Percentiles rank a stretch among this genome's conserved stretches.
These are phyloP conservation scores for Tinamus guttatus DNA, from an alignment of 2,113 vertebrate species.

Conservation along the genomic window DNA sequence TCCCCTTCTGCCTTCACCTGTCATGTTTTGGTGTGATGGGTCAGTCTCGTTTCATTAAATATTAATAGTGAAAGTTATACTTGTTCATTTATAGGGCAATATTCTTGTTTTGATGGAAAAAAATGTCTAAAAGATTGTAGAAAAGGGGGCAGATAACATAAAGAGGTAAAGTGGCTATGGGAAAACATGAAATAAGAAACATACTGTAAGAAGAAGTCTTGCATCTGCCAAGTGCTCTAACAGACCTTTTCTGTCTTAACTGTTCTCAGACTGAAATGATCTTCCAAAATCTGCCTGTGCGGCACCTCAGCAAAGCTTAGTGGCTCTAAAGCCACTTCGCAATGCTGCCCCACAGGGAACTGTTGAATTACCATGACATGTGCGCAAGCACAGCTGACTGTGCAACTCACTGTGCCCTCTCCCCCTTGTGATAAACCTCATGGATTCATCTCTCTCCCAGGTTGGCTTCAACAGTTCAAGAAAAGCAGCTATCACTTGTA, in stretches of 20 bases:
- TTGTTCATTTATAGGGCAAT: background rate
- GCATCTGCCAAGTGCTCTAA: background rate
- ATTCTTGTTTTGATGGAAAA: constrained; percentile 4
- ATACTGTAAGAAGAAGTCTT: background rate
- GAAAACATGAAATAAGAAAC: background rate
- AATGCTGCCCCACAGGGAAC: background rate
- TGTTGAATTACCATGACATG: rapidly evolving
- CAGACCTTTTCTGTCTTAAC: background rate
- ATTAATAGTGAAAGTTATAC: constrained; percentile 5
- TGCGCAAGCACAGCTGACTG: rapidly evolving
- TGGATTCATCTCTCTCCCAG: background rate
- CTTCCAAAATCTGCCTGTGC: background rate
- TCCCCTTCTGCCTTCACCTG: background rate
- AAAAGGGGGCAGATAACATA: background rate
- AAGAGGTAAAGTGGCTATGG: background rate
- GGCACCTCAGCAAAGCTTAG: background rate
- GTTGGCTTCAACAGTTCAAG: background rate
- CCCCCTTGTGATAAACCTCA: rapidly evolving
- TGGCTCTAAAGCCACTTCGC: background rate
- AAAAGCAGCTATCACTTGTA: background rate
- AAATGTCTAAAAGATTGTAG: background rate
- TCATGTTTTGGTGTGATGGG: background rate
- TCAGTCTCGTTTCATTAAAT: constrained; percentile 33
- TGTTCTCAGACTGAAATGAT: background rate
- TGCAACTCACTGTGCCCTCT: rapidly evolving